Percentiles rank a stretch among this genome's conserved stretches.
Evolutionary conservation across 2,797 vertebrate genomes (phyloP).

Genomic region (Anguilla megastoma): DNA sequence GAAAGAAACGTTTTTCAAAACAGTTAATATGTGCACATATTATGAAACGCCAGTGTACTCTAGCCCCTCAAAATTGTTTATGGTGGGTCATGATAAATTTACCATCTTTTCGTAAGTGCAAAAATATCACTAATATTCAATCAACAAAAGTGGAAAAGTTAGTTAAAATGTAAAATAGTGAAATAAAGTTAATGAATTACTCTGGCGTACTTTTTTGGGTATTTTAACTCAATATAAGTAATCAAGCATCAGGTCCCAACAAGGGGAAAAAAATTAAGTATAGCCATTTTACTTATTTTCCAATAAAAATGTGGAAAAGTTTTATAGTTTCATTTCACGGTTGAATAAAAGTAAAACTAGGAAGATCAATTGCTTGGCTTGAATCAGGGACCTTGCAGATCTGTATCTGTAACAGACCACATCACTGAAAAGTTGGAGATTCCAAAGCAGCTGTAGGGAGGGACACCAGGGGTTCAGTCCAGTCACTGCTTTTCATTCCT

Average conservation of each 20-base stretch:
- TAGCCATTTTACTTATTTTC: background rate
- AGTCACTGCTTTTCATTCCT: too few species aligned
- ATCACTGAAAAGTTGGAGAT: background rate
- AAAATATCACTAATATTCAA: background rate
- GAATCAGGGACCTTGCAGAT: background rate
- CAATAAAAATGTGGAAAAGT: background rate
- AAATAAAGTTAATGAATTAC: background rate
- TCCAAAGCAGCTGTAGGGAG: background rate
- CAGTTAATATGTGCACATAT: too few species aligned
- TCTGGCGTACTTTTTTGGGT: background rate
- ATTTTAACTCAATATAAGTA: background rate
- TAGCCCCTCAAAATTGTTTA: too few species aligned
- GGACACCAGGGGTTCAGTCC: too few species aligned
- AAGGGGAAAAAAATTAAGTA: too few species aligned
- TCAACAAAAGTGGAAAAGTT: background rate
- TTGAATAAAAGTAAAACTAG: background rate
- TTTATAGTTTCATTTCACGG: background rate
- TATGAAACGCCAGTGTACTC: too few species aligned
- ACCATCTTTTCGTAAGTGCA: too few species aligned
- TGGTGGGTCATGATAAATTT: too few species aligned
- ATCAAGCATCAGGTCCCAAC: background rate
- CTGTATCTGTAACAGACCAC: background rate
- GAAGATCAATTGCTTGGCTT: background rate
- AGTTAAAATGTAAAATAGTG: background rate
- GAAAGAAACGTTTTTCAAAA: too few species aligned